These are phyloP conservation scores for Phymastichus coffea DNA, from an alignment of 1,140 invertebrate species.

Conservation along the genomic window DNA sequence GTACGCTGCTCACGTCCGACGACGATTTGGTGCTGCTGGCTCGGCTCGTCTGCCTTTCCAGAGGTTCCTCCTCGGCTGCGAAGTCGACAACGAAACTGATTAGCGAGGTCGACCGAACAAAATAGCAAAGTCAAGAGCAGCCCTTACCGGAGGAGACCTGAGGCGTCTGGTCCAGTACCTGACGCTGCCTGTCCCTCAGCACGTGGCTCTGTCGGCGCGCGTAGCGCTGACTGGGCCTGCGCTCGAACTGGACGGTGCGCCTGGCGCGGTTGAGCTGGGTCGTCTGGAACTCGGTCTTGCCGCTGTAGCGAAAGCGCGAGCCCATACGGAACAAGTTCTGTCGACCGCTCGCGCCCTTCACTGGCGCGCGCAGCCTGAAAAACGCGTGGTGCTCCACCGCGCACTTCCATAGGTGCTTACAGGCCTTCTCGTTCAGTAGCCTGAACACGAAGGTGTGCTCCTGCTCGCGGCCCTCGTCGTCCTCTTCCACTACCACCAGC, in stretches of 20 bases:
- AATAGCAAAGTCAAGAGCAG: not conserved
- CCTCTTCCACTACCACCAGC: slow-evolving; percentile 93
- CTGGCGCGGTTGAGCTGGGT: slow-evolving; percentile 84
- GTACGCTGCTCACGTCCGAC: slow-evolving; percentile 42
- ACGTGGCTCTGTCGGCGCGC: slow-evolving; percentile 86
- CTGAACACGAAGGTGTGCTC: slow-evolving; percentile 84
- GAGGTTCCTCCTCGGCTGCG: slow-evolving; percentile 51
- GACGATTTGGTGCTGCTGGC: slow-evolving; percentile 57
- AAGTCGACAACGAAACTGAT: slow-evolving; percentile 16
- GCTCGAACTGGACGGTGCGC: slow-evolving; percentile 91
- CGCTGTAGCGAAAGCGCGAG: slow-evolving; percentile 91
- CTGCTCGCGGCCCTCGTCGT: slow-evolving; percentile 82
- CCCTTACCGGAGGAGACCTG: slow-evolving; percentile 36
- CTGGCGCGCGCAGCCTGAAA: slow-evolving; percentile 89
- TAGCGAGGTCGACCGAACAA: not conserved
- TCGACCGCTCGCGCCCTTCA: slow-evolving; percentile 82
- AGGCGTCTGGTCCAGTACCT: slow-evolving; percentile 50
- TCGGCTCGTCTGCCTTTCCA: slow-evolving; percentile 58
- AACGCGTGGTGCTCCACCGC: slow-evolving; percentile 99
- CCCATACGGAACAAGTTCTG: slow-evolving; percentile 98
- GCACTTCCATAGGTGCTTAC: slow-evolving; percentile 99
- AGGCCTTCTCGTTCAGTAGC: slow-evolving; percentile 93
- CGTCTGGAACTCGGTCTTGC: slow-evolving; percentile 95
- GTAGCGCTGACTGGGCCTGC: slow-evolving; percentile 94
- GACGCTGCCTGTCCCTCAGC: slow-evolving; percentile 71